These are phyloP conservation scores for Trachelus iudaicus DNA, from an alignment of 2,888 invertebrate genomes.

Conservation along the genomic window DNA sequence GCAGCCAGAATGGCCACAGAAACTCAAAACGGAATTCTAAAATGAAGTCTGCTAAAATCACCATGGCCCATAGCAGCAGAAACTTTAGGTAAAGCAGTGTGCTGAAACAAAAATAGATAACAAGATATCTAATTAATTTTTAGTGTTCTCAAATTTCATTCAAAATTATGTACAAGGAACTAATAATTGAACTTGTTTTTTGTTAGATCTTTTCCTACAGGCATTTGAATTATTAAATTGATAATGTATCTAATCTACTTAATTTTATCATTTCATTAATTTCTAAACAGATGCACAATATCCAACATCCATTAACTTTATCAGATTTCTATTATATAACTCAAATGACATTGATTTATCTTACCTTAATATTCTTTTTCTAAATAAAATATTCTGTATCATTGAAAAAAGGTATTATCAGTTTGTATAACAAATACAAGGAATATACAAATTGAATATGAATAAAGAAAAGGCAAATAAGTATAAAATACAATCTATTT, in stretches of 20 bases:
- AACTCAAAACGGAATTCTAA: conserved; percentile 99
- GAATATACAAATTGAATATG: neutral
- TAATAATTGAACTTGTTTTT: conserved; percentile 11
- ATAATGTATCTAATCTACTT: neutral
- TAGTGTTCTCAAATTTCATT: neutral
- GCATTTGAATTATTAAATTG: neutral
- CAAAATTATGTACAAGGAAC: neutral
- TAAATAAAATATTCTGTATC: neutral
- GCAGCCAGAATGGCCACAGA: conserved; percentile 98
- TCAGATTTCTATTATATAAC: neutral
- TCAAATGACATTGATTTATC: neutral
- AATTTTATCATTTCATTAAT: neutral
- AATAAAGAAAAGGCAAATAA: neutral
- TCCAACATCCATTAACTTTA: neutral
- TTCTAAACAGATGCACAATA: neutral
- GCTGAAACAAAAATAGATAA: conserved; percentile 73
- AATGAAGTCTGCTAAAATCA: conserved; percentile 95
- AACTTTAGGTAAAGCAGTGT: conserved; percentile 95
- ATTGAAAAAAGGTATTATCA: neutral
- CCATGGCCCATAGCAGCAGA: conserved; percentile 93
- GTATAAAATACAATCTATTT: neutral
- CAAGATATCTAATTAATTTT: neutral
- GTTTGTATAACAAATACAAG: neutral
- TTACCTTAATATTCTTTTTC: neutral
- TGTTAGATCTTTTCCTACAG: conserved; percentile 14